Conservation (phyloP, 2,113 vertebrate genomes). For the Amphiprion percula region DNA sequence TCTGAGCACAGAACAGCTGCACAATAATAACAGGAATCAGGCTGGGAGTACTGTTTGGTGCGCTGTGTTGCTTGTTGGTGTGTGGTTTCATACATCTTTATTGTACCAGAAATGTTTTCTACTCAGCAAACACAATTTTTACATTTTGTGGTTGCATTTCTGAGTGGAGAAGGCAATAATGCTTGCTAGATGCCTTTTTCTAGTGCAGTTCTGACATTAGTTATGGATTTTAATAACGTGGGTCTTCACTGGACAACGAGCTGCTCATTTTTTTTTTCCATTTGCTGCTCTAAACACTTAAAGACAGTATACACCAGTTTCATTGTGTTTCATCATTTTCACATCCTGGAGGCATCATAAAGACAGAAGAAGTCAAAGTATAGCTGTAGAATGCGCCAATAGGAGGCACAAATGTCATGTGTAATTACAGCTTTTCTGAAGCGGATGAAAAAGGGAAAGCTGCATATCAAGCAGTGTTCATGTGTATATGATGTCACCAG, state of each 20-base stretch:
- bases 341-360: background rate
- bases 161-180: background rate
- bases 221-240: background rate
- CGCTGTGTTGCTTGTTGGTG: too few species aligned
- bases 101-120: background rate
- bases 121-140: background rate
- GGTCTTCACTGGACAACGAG: background rate
- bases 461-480: background rate
- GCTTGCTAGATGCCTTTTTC: background rate
- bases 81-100: background rate
- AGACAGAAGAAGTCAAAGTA: slow-evolving; percentile 8
- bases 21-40: background rate
- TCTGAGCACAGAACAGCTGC: slow-evolving; percentile 19
- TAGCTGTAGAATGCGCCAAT: background rate
- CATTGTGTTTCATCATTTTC: background rate
- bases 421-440: slow-evolving; percentile 2
- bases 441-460: background rate
- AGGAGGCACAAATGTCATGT: background rate
- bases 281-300: background rate
- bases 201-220: background rate
- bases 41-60: background rate
- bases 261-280: background rate
- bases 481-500: background rate
- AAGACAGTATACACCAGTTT: background rate
- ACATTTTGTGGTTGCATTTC: background rate